These are phyloP conservation scores for Catharus fuscescens DNA, from an alignment of 2,113 vertebrate genomes.

Conservation along the genomic window DNA sequence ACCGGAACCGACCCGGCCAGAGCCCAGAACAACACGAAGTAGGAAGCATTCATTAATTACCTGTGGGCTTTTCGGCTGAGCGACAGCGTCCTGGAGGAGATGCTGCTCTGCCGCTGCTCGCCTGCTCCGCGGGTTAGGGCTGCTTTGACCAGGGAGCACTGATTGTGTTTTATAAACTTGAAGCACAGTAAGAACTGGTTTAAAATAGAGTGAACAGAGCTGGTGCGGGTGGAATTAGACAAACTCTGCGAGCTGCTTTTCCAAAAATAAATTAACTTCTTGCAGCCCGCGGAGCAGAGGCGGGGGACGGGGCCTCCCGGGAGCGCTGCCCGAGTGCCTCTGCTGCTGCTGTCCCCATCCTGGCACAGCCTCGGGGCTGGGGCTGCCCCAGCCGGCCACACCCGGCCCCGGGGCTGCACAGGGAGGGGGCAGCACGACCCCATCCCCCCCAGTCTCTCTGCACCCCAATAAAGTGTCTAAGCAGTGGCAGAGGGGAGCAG, in stretches of 20 bases:
- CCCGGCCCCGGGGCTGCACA: rapidly evolving
- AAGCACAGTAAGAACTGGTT: constrained; percentile 58
- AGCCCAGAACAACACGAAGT: neutral
- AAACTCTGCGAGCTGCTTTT: constrained; percentile 64
- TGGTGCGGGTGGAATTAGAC: constrained; percentile 64
- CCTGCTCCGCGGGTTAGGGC: neutral
- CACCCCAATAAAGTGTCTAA: rapidly evolving
- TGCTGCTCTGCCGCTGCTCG: constrained; percentile 22
- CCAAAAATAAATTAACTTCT: constrained; percentile 70
- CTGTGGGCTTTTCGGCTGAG: constrained; percentile 14
- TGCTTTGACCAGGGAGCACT: constrained; percentile 42
- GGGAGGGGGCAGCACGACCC: neutral
- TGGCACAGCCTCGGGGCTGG: neutral
- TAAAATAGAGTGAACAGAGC: constrained; percentile 66
- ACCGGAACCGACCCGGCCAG: neutral
- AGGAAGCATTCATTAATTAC: constrained; percentile 32
- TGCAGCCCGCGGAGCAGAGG: constrained; percentile 43
- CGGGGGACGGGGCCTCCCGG: neutral
- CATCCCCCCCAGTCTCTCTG: neutral
- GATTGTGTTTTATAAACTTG: constrained; percentile 62
- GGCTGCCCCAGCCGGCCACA: neutral
- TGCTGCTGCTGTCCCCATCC: neutral
- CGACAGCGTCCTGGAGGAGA: constrained; percentile 38
- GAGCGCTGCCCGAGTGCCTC: neutral
- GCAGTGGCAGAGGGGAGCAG: neutral